Conservation (phyloP, 2,888 invertebrate species). For the Hypselothyrea guttata region DNA sequence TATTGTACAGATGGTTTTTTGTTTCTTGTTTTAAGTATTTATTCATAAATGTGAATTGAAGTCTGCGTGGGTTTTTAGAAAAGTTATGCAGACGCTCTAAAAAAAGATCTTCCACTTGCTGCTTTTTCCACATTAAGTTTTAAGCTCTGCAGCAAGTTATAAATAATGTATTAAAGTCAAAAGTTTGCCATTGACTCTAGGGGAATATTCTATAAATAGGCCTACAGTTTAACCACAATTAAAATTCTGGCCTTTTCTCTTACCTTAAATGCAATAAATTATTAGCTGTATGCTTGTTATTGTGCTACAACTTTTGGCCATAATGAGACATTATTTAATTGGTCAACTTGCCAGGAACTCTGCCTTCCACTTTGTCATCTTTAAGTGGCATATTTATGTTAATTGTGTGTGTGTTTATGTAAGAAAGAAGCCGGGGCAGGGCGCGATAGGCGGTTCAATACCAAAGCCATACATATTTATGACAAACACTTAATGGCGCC, state of each 20-base stretch:
- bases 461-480: constrained; percentile 43
- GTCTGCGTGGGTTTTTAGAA: background rate
- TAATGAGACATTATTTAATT: constrained; percentile 46
- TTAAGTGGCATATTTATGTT: constrained; percentile 52
- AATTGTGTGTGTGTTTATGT: constrained; percentile 30
- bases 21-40: constrained; percentile 1
- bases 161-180: no score
- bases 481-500: constrained; percentile 25
- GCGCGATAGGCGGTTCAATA: constrained; percentile 19
- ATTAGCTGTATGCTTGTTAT: constrained; percentile 1
- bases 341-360: constrained; percentile 4
- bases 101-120: no score
- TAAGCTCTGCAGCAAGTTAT: no score
- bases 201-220: no score
- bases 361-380: constrained; percentile 13
- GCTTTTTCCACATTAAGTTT: no score
- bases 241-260: no score
- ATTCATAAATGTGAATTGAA: background rate
- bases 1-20: constrained; percentile 10
- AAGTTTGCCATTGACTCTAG: no score
- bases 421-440: no score
- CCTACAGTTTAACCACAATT: no score
- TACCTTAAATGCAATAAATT: background rate
- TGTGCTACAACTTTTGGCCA: background rate
- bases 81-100: no score